Percentiles rank a stretch among this genome's conserved stretches.
Evolutionary conservation across 2,888 invertebrate genomes (phyloP).

Genomic region (Carabus problematicus): DNA sequence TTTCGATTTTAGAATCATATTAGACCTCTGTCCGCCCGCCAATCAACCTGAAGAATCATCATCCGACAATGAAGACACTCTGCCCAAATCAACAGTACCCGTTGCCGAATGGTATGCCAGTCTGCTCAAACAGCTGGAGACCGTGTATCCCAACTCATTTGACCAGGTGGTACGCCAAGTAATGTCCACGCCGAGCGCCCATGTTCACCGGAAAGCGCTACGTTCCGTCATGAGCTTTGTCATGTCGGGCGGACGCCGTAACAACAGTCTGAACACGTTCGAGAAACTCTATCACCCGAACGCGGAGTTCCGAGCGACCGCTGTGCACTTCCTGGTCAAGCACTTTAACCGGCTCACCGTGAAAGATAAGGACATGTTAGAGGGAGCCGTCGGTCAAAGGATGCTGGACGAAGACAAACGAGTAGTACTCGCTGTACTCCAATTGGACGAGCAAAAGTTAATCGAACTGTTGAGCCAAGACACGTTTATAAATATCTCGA

Average conservation of each 20-base stretch:
- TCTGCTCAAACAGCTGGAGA: constrained; percentile 69
- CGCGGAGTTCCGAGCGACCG: constrained; percentile 69
- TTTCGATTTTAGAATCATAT: constrained; percentile 61
- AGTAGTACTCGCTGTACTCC: constrained; percentile 67
- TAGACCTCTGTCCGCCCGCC: constrained; percentile 53
- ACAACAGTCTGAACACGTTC: constrained; percentile 55
- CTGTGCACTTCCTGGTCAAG: constrained; percentile 69
- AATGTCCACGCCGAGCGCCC: constrained; percentile 56
- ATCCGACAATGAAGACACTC: constrained; percentile 43
- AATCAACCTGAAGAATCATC: constrained; percentile 44
- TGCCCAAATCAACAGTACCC: background rate
- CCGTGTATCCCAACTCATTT: constrained; percentile 74
- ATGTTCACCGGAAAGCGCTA: constrained; percentile 44
- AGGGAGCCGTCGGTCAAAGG: constrained; percentile 69
- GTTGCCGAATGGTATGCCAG: constrained; percentile 61
- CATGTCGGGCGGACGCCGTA: constrained; percentile 22
- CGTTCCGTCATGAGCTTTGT: constrained; percentile 30
- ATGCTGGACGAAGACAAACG: constrained; percentile 71
- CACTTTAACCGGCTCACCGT: constrained; percentile 62
- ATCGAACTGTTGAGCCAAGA: constrained; percentile 60
- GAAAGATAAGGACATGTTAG: constrained; percentile 67
- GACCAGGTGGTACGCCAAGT: constrained; percentile 71
- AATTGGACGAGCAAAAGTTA: constrained; percentile 57
- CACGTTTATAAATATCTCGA: constrained; percentile 61
- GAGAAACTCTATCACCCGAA: constrained; percentile 78